These are phyloP conservation scores for Drosophila bunnanda DNA, from an alignment of 2,888 invertebrate genomes.

Conservation along the genomic window DNA sequence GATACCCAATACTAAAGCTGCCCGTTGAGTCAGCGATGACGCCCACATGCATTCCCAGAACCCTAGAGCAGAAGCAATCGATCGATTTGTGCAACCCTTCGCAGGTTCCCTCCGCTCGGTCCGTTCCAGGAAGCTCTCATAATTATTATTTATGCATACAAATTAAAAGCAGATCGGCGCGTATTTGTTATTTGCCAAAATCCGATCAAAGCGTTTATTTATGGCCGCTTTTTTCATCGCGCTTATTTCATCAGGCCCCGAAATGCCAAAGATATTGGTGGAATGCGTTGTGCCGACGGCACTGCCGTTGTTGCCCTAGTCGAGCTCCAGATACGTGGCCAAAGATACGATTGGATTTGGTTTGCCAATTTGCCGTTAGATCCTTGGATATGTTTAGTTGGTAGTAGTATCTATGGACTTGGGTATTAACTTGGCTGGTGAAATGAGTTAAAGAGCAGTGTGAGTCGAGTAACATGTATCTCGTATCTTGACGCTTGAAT, in stretches of 20 bases:
- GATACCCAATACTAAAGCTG: background rate
- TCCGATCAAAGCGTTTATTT: slow-evolving; percentile 65
- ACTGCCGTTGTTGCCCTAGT: background rate
- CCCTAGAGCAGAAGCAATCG: slow-evolving; percentile 29
- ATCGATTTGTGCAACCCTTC: slow-evolving; percentile 25
- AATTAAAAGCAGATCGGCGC: slow-evolving; percentile 66
- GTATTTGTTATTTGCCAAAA: slow-evolving; percentile 50
- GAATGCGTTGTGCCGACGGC: slow-evolving; percentile 20
- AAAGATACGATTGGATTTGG: background rate
- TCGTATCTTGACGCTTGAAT: background rate
- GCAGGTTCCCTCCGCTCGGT: background rate
- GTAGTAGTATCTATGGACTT: background rate
- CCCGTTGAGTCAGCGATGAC: slow-evolving; percentile 51
- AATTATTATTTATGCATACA: slow-evolving; percentile 77
- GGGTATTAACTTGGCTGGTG: too few relatives aligned
- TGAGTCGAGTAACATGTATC: background rate
- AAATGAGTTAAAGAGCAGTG: background rate
- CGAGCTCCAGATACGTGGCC: slow-evolving; percentile 11
- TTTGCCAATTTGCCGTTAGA: slow-evolving; percentile 1
- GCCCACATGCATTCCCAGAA: slow-evolving; percentile 65
- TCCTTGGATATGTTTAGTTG: background rate
- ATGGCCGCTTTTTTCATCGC: slow-evolving; percentile 46
- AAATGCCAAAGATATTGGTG: slow-evolving; percentile 34
- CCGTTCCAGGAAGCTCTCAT: slow-evolving; percentile 62
- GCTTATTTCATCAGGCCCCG: slow-evolving; percentile 59